Conservation (phyloP, 2,888 invertebrate genomes). For the Suillia variegata region DNA sequence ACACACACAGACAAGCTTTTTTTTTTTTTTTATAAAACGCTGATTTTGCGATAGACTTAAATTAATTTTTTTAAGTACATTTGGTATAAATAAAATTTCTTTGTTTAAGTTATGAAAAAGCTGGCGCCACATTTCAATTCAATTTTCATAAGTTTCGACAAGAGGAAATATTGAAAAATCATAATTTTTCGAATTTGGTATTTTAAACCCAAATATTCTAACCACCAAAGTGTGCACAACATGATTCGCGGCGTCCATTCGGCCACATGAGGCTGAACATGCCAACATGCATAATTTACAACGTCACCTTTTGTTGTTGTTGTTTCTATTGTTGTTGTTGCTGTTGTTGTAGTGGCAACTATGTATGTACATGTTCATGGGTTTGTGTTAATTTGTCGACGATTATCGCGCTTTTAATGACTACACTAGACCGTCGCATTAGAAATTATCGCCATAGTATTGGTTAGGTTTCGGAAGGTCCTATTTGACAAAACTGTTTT, state of each 20-base stretch:
- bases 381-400: neutral
- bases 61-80: too few relatives aligned
- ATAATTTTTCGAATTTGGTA: constrained; percentile 28
- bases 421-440: neutral
- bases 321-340: too few relatives aligned
- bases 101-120: constrained; percentile 45
- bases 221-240: too few relatives aligned
- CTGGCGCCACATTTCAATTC: constrained; percentile 46
- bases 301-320: neutral
- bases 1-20: too few relatives aligned
- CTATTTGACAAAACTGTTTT: neutral
- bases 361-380: neutral
- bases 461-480: neutral
- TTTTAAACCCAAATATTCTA: neutral
- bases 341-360: too few relatives aligned
- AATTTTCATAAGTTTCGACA: too few relatives aligned
- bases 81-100: constrained; percentile 29
- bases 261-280: neutral
- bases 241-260: too few relatives aligned
- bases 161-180: too few relatives aligned
- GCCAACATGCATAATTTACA: neutral
- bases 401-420: constrained; percentile 1
- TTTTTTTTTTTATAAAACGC: too few relatives aligned
- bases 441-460: neutral
- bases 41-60: too few relatives aligned